These are phyloP conservation scores for Villa cingulata DNA, from an alignment of 2,888 invertebrate species.

Conservation along the genomic window DNA sequence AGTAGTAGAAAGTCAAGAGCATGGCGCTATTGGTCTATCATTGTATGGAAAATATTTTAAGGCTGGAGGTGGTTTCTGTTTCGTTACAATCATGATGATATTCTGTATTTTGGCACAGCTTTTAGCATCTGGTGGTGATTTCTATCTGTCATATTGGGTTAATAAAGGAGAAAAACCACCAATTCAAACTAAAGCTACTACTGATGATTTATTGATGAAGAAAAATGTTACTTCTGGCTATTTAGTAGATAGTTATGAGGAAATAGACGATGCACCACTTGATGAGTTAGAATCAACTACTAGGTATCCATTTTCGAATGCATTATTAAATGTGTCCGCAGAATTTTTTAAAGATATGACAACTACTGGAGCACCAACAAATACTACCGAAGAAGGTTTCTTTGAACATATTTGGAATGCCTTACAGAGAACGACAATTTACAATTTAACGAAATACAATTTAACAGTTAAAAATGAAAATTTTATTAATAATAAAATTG, in stretches of 20 bases:
- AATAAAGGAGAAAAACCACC: conserved; percentile 38
- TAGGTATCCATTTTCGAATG: no score
- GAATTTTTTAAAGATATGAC: no score
- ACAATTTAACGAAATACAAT: no score
- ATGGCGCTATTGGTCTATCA: conserved; percentile 45
- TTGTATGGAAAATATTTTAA: conserved; percentile 56
- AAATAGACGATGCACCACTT: neutral
- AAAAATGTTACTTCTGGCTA: neutral
- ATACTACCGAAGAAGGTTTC: neutral
- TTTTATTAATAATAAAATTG: no score
- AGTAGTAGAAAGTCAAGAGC: conserved; percentile 44
- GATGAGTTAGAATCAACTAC: no score
- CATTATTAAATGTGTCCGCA: no score
- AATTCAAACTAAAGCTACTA: neutral
- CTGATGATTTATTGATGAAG: no score
- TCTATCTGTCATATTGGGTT: conserved; percentile 66
- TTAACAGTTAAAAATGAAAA: no score
- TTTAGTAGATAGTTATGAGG: neutral
- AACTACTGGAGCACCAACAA: neutral
- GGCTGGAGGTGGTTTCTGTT: conserved; percentile 53
- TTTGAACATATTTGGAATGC: neutral
- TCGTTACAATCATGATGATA: conserved; percentile 44
- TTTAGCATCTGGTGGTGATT: conserved; percentile 60
- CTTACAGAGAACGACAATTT: conserved; percentile 12
- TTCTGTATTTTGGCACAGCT: conserved; percentile 54